Evolutionary conservation across 2,888 invertebrate genomes (phyloP).

Genomic region (Acanthococcus lagerstroemiae): DNA sequence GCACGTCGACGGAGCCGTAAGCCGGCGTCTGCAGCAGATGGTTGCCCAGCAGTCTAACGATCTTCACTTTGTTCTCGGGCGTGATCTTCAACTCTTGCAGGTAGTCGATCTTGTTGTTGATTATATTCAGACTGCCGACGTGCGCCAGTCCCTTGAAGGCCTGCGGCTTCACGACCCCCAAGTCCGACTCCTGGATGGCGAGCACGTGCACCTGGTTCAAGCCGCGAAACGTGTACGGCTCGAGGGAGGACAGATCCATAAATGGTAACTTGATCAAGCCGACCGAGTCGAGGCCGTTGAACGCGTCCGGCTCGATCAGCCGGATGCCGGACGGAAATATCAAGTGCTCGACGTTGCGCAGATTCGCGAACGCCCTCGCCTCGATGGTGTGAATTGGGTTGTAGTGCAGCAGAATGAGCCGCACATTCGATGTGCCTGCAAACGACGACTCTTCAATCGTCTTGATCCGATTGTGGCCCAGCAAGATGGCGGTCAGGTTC

Average conservation of each 20-base stretch:
- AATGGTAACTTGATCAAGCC: conserved; percentile 69
- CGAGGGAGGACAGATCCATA: conserved; percentile 66
- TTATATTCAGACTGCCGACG: conserved; percentile 61
- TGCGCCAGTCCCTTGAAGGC: conserved; percentile 66
- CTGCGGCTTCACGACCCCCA: conserved; percentile 57
- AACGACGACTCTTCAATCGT: conserved; percentile 66
- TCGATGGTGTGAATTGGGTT: conserved; percentile 60
- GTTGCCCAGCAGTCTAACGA: conserved; percentile 67
- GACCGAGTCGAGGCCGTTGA: conserved; percentile 71
- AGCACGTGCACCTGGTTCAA: conserved; percentile 63
- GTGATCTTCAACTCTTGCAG: conserved; percentile 64
- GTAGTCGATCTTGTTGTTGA: conserved; percentile 76
- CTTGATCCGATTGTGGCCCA: conserved; percentile 59
- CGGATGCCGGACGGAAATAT: conserved; percentile 72
- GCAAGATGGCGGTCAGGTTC: conserved; percentile 61
- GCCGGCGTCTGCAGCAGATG: conserved; percentile 67
- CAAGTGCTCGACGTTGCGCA: conserved; percentile 71
- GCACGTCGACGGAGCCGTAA: conserved; percentile 55
- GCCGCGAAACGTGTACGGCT: conserved; percentile 64
- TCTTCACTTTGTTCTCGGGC: conserved; percentile 58
- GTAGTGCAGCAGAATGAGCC: conserved; percentile 67
- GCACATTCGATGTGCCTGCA: conserved; percentile 74
- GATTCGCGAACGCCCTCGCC: conserved; percentile 54
- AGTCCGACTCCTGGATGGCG: conserved; percentile 70
- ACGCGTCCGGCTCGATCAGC: conserved; percentile 66